phyloP scores from a whole-genome alignment of 2,113 vertebrate species.

The Rhinolophus sinicus region DNA sequence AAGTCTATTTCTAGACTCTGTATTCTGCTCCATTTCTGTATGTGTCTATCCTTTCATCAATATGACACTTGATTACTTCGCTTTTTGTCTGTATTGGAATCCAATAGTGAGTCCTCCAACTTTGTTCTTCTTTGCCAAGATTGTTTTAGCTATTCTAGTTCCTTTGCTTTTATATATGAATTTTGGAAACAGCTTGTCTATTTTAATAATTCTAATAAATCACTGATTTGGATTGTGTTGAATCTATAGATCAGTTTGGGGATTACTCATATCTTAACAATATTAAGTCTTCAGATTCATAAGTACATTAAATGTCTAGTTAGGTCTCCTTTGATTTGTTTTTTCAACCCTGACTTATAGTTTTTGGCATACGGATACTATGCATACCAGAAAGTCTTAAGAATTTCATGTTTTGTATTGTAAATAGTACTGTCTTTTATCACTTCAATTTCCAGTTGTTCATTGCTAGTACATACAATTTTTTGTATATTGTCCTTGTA shows the following conservation, averaged over 20 bases:
- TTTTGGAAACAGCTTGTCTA: not conserved
- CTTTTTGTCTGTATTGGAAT: not conserved
- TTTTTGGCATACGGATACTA: not conserved
- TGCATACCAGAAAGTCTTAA: not conserved
- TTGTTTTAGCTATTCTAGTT: conserved; percentile 1
- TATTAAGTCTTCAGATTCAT: not conserved
- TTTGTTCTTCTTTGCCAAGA: not conserved
- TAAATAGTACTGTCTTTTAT: not conserved
- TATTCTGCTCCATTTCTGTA: not conserved
- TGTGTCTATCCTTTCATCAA: not conserved
- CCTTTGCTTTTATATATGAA: not conserved
- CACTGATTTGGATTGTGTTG: conserved; percentile 28
- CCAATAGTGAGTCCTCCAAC: not conserved
- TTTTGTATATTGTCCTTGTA: not conserved
- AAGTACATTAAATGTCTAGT: not conserved
- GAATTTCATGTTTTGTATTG: not conserved
- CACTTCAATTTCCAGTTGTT: not conserved
- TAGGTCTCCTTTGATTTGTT: conserved; percentile 7
- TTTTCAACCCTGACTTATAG: not conserved
- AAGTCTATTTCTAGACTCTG: not conserved
- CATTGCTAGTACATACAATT: not conserved
- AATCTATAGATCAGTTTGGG: not conserved
- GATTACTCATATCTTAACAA: not conserved
- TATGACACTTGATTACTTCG: not conserved
- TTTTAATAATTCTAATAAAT: not conserved